These are phyloP conservation scores for Clamator glandarius DNA, from an alignment of 2,797 vertebrate species.

Conservation along the genomic window DNA sequence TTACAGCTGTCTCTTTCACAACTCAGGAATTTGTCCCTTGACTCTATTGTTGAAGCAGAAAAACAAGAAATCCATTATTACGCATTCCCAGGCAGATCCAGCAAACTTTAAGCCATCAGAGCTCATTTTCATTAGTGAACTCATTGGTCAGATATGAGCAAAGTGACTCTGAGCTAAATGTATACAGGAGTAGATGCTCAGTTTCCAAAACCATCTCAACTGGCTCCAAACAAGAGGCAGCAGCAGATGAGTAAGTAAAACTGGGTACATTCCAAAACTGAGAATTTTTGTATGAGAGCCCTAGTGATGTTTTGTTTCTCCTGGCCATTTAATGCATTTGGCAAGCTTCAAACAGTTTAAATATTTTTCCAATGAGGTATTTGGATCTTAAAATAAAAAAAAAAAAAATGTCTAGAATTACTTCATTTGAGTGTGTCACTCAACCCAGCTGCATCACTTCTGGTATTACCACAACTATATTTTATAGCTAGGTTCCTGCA, in stretches of 20 bases:
- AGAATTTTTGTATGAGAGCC: background rate
- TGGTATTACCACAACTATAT: background rate
- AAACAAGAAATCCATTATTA: constrained; percentile 40
- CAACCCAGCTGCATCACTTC: constrained; percentile 11
- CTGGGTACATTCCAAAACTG: background rate
- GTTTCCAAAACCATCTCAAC: constrained; percentile 15
- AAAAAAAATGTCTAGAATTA: background rate
- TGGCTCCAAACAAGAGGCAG: constrained; percentile 1
- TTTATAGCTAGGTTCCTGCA: background rate
- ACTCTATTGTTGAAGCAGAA: constrained; percentile 17
- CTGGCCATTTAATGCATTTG: constrained; percentile 47
- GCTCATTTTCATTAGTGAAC: background rate
- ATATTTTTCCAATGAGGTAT: constrained; percentile 63
- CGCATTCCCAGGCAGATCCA: constrained; percentile 14
- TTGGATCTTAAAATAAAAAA: constrained; percentile 28
- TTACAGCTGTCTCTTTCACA: background rate
- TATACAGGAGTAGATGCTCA: background rate
- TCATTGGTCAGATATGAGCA: background rate
- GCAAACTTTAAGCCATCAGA: background rate
- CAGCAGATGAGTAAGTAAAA: constrained; percentile 29
- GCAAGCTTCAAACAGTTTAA: constrained; percentile 42
- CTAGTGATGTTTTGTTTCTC: constrained; percentile 36
- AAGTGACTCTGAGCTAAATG: background rate
- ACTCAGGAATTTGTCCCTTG: constrained; percentile 29
- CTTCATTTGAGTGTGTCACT: constrained; percentile 29